A percentile compares a stretch with the other conserved stretches of the same genome.
phyloP scores from a whole-genome alignment of 2,113 vertebrate genomes.

The Colistium nudipinnis region DNA sequence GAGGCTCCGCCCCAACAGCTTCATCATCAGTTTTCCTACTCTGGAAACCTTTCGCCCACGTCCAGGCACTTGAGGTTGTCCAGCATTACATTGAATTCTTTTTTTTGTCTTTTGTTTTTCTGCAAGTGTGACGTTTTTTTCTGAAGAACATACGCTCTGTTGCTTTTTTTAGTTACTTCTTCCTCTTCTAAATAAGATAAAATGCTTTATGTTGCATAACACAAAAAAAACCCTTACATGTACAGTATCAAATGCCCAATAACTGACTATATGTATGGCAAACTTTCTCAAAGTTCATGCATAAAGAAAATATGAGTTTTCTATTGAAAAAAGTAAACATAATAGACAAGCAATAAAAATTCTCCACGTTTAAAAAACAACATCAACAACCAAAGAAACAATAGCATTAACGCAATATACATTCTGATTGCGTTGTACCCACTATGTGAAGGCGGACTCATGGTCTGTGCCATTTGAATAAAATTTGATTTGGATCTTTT shows the following conservation, averaged over 20 bases:
- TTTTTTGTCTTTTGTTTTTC: constrained; percentile 35
- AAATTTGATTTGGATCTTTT: constrained; percentile 24
- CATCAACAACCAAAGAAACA: constrained; percentile 75
- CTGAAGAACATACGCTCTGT: constrained; percentile 48
- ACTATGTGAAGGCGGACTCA: constrained; percentile 57
- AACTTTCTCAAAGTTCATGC: constrained; percentile 89
- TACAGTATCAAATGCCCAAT: constrained; percentile 93
- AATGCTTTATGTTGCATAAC: constrained; percentile 85
- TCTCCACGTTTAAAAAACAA: constrained; percentile 75
- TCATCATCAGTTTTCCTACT: constrained; percentile 64
- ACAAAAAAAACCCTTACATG: constrained; percentile 85
- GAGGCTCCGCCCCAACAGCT: constrained; percentile 39
- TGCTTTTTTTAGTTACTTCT: constrained; percentile 79
- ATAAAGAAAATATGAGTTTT: constrained; percentile 85
- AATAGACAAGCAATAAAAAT: constrained; percentile 84
- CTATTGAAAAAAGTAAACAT: constrained; percentile 81
- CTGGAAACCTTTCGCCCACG: constrained; percentile 79
- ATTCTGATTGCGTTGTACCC: constrained; percentile 83
- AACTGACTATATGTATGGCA: constrained; percentile 88
- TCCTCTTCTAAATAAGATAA: constrained; percentile 82
- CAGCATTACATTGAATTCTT: constrained; percentile 71
- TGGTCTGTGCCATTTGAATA: constrained; percentile 34
- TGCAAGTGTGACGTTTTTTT: constrained; percentile 52
- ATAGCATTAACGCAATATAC: constrained; percentile 84
- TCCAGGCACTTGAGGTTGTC: constrained; percentile 83